phyloP scores from a whole-genome alignment of 1,140 invertebrate species.

The Amphibalanus amphitrite region DNA sequence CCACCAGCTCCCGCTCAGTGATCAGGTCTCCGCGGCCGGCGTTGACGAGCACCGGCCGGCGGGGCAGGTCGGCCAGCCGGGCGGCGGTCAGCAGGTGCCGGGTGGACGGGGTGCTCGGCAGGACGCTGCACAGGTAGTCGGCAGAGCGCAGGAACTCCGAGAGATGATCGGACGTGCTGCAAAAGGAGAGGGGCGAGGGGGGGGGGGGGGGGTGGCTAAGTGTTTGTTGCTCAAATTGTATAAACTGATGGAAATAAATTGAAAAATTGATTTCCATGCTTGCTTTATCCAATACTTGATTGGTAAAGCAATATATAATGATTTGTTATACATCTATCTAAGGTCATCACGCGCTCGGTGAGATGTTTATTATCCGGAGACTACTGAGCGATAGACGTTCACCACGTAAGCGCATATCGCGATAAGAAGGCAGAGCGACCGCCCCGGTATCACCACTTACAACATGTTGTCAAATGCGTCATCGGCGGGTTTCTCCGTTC shows the following conservation, averaged over 20 bases:
- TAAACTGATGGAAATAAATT: too few species aligned
- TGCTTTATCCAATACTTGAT: too few species aligned
- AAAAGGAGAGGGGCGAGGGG: neutral
- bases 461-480: neutral
- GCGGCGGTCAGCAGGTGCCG: slow-evolving; percentile 31
- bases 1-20: slow-evolving; percentile 32
- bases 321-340: too few species aligned
- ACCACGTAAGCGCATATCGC: too few species aligned
- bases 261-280: too few species aligned
- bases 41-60: slow-evolving; percentile 33
- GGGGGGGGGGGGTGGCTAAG: too few species aligned
- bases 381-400: too few species aligned
- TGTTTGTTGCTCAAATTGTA: too few species aligned
- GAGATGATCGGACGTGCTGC: slow-evolving; percentile 21
- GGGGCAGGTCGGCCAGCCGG: slow-evolving; percentile 23
- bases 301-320: too few species aligned
- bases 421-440: too few species aligned
- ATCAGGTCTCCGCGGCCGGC: slow-evolving; percentile 38
- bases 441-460: neutral
- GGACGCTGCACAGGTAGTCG: slow-evolving; percentile 38
- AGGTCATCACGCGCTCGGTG: too few species aligned
- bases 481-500: neutral
- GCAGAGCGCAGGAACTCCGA: slow-evolving; percentile 29
- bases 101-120: slow-evolving; percentile 36
- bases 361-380: too few species aligned